These are phyloP conservation scores for Mormyrus lacerda DNA, from an alignment of 2,113 vertebrate genomes.

Conservation along the genomic window DNA sequence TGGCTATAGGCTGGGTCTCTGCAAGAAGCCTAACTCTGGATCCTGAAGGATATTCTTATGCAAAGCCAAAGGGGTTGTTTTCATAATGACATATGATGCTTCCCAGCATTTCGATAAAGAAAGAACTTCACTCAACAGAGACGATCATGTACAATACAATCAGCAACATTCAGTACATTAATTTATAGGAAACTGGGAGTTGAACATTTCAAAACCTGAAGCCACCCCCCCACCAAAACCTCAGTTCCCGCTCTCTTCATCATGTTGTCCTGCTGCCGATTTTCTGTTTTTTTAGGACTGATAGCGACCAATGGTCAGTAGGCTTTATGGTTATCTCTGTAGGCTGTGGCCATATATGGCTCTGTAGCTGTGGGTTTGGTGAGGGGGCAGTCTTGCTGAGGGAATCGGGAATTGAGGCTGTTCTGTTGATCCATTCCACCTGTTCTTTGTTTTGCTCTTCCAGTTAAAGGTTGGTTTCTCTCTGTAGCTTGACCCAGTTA, in stretches of 20 bases:
- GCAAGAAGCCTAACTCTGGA: neutral
- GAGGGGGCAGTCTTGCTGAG: neutral
- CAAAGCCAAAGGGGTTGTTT: neutral
- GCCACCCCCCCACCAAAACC: neutral
- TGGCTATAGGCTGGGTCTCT: constrained; percentile 12
- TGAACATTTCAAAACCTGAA: neutral
- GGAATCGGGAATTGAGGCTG: neutral
- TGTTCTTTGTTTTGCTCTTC: neutral
- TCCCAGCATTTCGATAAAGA: neutral
- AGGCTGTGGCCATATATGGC: neutral
- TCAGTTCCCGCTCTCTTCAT: neutral
- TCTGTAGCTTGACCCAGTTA: neutral
- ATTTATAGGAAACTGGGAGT: neutral
- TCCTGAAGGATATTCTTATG: constrained; percentile 19
- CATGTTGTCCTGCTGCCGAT: neutral
- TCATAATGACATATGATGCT: neutral
- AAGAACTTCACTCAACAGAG: neutral
- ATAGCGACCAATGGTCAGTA: neutral
- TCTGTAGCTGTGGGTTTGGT: neutral
- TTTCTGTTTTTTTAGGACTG: neutral
- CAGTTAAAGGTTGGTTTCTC: neutral
- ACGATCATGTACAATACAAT: neutral
- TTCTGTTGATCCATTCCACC: neutral
- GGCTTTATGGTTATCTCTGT: neutral
- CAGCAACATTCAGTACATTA: neutral